Percentiles rank a stretch among this genome's conserved stretches.
phyloP scores from a whole-genome alignment of 2,888 invertebrate genomes.

The Carpatolechia fugitivella region DNA sequence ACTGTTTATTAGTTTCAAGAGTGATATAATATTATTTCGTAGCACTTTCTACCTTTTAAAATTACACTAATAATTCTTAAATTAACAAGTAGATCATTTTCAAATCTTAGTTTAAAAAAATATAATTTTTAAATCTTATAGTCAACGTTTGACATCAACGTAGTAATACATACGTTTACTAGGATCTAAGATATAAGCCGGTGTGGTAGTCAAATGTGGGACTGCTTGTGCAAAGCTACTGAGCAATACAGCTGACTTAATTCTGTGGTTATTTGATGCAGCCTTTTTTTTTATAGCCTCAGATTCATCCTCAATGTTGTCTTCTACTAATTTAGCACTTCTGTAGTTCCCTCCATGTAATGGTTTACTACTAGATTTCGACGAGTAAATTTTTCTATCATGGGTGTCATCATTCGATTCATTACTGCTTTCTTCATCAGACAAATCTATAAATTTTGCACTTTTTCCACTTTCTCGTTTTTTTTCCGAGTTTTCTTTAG shows the following conservation, averaged over 20 bases:
- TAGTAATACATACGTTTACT: conserved; percentile 76
- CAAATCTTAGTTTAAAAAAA: background rate
- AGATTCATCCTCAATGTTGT: conserved; percentile 28
- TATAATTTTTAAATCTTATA: conserved; percentile 1
- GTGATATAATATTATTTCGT: too few relatives aligned
- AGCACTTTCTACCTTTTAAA: too few relatives aligned
- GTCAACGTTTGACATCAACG: conserved; percentile 45
- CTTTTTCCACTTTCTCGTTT: conserved; percentile 35
- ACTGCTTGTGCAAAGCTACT: conserved; percentile 62
- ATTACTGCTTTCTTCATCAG: conserved; percentile 42
- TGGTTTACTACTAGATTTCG: conserved; percentile 35
- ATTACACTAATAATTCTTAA: too few relatives aligned
- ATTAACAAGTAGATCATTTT: background rate
- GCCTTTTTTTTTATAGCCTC: conserved; percentile 29
- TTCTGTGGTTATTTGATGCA: conserved; percentile 33
- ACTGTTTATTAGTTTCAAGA: too few relatives aligned
- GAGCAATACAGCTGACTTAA: conserved; percentile 53
- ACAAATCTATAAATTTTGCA: conserved; percentile 54
- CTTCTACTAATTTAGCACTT: conserved; percentile 49
- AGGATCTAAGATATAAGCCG: conserved; percentile 67
- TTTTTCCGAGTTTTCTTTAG: conserved; percentile 26
- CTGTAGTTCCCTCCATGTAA: conserved; percentile 71
- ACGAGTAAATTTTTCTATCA: conserved; percentile 39
- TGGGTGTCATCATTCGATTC: conserved; percentile 35
- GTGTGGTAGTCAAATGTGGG: conserved; percentile 60